Evolutionary conservation across 2,113 vertebrate genomes (phyloP), one percentile per base, ranked within the genome.

Genomic region (Alosa alosa): DNA sequence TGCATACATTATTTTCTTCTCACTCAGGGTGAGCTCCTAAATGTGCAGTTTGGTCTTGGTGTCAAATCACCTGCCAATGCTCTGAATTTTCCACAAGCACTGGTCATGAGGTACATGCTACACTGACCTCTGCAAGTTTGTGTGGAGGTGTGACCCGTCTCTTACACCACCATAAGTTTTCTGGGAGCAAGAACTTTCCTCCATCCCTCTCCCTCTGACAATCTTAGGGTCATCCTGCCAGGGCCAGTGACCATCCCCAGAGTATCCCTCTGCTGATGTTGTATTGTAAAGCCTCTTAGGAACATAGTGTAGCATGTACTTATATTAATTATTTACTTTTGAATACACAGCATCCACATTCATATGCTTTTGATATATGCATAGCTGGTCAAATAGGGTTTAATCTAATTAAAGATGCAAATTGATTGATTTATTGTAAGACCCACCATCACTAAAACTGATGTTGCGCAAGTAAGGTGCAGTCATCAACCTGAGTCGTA

Each of bases 111-210:
- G 82, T 86, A 85, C 81, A 86, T 92, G 89, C 91, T 82, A 55
- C 85, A 86, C 82, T 72, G 64, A 81, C 83, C 68, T 90, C 83
- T 89, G 86, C 78, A 90, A 88, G 84, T 89, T 82, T 81, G 84
- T 82, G 81, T 87, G 87, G 84, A 84, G 88, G 86, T 88, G 68
- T 92, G 91, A 93, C 88, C 89, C 82, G 85, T 89, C 87, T 25
- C 87, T 94, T 90, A 93, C 90, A 92, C 90, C 88, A 82, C 84
- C 92, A 93, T 86, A 85, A 93, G 91, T 90, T 88, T 91, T 68
- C 82, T 82, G 25, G 68, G 31, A 15, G 39, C 10, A 17, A 36
- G 31, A 78, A 78, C 72, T 78, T 78, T 11, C 72, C 87, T 90
- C 87, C 87, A 84, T 89, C 87, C n/a, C 55, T 57, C 6, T 7